These are phyloP conservation scores for Mesocentrotus franciscanus DNA, from an alignment of 53 echinoderm and acorn worm genomes.

Conservation along the genomic window DNA sequence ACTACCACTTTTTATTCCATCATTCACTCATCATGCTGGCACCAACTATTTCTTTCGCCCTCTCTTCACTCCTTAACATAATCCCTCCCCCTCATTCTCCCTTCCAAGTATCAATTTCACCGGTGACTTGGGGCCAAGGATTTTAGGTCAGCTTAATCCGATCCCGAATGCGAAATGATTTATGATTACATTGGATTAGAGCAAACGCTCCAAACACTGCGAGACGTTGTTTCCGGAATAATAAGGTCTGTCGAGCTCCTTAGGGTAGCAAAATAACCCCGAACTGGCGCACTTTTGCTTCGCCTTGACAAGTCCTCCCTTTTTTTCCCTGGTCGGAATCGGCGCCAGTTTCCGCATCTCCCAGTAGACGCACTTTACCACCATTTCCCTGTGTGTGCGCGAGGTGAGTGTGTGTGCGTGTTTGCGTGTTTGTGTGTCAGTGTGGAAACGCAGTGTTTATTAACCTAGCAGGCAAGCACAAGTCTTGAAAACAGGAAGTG, in stretches of 20 bases:
- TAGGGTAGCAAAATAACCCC: conserved; percentile 38
- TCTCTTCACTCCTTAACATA: conserved; percentile 27
- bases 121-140: conserved; percentile 44
- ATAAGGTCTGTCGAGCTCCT: conserved; percentile 33
- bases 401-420: not conserved
- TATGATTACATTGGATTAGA: conserved; percentile 67
- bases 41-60: not conserved
- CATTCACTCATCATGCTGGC: not conserved
- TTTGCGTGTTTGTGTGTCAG: not conserved
- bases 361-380: not conserved
- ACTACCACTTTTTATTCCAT: not conserved
- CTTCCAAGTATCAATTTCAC: conserved; percentile 52
- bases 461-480: not conserved
- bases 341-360: conserved; percentile 14
- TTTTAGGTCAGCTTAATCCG: conserved; percentile 58
- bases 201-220: conserved; percentile 22
- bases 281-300: conserved; percentile 37
- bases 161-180: conserved; percentile 51
- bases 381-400: not conserved
- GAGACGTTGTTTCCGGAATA: conserved; percentile 64
- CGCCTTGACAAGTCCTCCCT: not conserved
- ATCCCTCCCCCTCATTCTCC: conserved; percentile 18
- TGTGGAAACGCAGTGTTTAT: not conserved
- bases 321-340: not conserved
- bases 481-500: not conserved